Conservation (phyloP, 2,797 vertebrate species). For the Spinus olivaceus region DNA sequence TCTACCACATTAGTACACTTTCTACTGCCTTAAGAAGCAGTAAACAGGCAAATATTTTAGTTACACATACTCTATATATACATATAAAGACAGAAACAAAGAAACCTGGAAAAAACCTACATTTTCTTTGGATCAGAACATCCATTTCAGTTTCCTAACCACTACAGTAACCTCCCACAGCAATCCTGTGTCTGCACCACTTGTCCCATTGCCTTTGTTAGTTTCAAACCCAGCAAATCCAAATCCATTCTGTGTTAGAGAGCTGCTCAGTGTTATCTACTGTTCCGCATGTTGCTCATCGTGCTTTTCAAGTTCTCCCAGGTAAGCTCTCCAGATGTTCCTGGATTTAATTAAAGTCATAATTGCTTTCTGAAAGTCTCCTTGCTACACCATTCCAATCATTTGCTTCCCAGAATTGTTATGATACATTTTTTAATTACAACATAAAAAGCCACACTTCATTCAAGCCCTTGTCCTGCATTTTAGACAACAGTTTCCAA, state of each 20-base stretch:
- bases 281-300: neutral
- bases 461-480: neutral
- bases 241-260: neutral
- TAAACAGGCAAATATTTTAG: neutral
- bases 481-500: neutral
- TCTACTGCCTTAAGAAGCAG: neutral
- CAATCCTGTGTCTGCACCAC: neutral
- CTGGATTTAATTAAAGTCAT: slow-evolving; percentile 31
- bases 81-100: neutral
- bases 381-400: neutral
- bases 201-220: neutral
- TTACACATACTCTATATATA: neutral
- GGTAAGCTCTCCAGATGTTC: slow-evolving; percentile 26
- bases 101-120: neutral
- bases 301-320: slow-evolving; percentile 33
- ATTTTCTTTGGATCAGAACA: neutral
- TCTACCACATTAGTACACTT: neutral
- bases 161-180: neutral
- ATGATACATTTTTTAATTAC: neutral
- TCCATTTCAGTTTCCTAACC: neutral
- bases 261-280: neutral
- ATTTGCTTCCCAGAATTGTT: neutral
- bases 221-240: neutral
- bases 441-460: neutral
- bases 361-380: slow-evolving; percentile 17